These are phyloP conservation scores for Drosophila mettleri DNA, from an alignment of 2,888 invertebrate species.

Conservation along the genomic window DNA sequence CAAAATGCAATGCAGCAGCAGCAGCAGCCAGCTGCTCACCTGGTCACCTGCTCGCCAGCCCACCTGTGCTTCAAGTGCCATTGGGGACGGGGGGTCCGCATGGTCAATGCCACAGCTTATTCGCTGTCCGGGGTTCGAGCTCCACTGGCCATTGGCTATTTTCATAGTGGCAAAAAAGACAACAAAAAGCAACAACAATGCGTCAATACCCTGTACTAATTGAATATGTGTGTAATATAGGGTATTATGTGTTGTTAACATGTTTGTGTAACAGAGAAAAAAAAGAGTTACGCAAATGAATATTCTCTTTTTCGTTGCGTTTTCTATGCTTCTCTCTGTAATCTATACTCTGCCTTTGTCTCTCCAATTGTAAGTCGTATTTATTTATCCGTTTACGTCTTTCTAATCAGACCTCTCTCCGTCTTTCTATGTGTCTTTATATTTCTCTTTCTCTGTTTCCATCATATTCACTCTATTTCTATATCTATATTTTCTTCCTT, in stretches of 20 bases:
- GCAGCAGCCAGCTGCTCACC: constrained; percentile 45
- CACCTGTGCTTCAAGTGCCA: constrained; percentile 40
- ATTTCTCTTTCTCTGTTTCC: no score
- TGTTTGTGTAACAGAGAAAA: neutral
- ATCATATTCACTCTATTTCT: no score
- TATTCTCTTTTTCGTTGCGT: neutral
- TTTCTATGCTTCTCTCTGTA: no score
- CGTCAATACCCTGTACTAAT: constrained; percentile 9
- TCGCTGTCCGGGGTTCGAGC: constrained; percentile 29
- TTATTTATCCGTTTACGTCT: no score
- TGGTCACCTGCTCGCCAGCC: constrained; percentile 27
- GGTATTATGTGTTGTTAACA: neutral
- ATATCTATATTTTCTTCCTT: no score
- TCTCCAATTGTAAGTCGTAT: no score
- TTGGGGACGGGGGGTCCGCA: constrained; percentile 17
- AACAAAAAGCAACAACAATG: constrained; percentile 27
- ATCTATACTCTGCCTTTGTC: neutral
- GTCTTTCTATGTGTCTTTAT: no score
- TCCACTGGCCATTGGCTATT: constrained; percentile 41
- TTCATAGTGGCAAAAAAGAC: constrained; percentile 15
- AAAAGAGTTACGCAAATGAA: no score
- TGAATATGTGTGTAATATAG: neutral
- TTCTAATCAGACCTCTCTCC: no score
- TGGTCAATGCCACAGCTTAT: constrained; percentile 57
- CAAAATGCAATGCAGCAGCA: constrained; percentile 42